Evolutionary conservation across 2,888 invertebrate species (phyloP), one percentile per base, ranked within the genome.

Genomic region (Molorchus minor): DNA sequence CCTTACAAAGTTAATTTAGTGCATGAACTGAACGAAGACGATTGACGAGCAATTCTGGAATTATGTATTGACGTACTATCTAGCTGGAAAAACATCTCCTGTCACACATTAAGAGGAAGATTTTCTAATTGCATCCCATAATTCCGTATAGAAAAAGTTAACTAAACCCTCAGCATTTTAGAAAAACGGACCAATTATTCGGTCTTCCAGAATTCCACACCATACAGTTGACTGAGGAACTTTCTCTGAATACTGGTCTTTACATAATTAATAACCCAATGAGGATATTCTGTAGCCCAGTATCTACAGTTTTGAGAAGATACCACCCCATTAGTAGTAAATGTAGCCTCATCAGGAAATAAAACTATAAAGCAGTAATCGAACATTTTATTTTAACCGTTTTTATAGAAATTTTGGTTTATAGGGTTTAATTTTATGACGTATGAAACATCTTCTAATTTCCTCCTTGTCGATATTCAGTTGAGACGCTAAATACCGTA

Each of bases 41-140:
- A 44, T 8, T 15, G 5, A 44, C 8, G 44, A 20, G 10, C 16
- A 44, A 16, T 46, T 46, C 46, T 25, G 3, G 29, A 36, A 36
- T 30, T 46, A 21, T 46, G 29, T 7, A 36, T n/a, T 25, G 25
- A 43, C 16, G 43, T n/a, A 43, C 19, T 8, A 43, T 43, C 16
- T 43, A 43, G n/a, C 17, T 15, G 16, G 13, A 43, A 15, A 43
- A n/a, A 43, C n/a, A 43, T 43, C 4, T 43, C 12, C 7, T 38
- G 12, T 38, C 12, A 13, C 40, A 12, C 40, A 38, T 38, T 38
- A 13, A 38, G 40, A 38, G 12, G 40, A 38, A 38, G 40, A 38
- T 38, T 38, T 7, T 38, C 12, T 13, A 38, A 38, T 38, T 38
- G 40, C 40, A 38, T 38, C 15, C 40, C 40, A 38, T 10, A 38